Evolutionary conservation across 30 jellyfish, hydroid and myxozoan genomes (phyloP).

Genomic region (Sanderia malayensis): DNA sequence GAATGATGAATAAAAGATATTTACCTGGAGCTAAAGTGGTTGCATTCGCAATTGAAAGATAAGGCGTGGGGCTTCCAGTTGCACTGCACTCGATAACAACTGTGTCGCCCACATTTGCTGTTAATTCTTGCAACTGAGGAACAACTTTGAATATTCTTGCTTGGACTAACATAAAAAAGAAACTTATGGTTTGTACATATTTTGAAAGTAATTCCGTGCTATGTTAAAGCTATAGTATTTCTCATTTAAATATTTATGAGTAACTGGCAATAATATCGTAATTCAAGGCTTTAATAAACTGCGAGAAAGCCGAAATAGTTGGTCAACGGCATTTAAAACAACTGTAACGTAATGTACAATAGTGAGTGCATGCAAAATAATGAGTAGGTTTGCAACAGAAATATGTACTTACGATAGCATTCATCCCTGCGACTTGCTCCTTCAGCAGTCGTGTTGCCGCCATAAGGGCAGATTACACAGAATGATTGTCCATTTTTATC

Average conservation of each 20-base stretch:
- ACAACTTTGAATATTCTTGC: constrained; percentile 67
- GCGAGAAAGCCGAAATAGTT: too few relatives aligned
- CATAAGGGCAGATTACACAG: constrained; percentile 74
- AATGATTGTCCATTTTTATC: constrained; percentile 51
- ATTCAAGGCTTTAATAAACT: too few relatives aligned
- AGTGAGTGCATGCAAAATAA: too few relatives aligned
- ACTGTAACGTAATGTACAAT: too few relatives aligned
- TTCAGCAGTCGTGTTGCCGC: constrained; percentile 48
- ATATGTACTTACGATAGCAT: constrained; percentile 55
- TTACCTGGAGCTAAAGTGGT: constrained; percentile 41
- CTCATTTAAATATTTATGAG: too few relatives aligned
- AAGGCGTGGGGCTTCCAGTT: constrained; percentile 85
- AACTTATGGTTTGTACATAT: too few relatives aligned
- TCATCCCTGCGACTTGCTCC: constrained; percentile 48
- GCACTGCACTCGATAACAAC: constrained; percentile 69
- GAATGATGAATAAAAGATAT: neutral
- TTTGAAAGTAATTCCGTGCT: too few relatives aligned
- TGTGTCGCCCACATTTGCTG: constrained; percentile 65
- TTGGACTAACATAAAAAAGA: constrained; percentile 49
- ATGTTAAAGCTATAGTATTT: too few relatives aligned
- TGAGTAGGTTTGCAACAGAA: neutral
- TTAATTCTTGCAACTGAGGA: constrained; percentile 47
- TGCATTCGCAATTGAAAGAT: constrained; percentile 20
- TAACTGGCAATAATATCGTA: too few relatives aligned
- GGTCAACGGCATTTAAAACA: too few relatives aligned